Conservation (phyloP, 2,113 vertebrate genomes). For the Cyphomyrus plagiostoma region DNA sequence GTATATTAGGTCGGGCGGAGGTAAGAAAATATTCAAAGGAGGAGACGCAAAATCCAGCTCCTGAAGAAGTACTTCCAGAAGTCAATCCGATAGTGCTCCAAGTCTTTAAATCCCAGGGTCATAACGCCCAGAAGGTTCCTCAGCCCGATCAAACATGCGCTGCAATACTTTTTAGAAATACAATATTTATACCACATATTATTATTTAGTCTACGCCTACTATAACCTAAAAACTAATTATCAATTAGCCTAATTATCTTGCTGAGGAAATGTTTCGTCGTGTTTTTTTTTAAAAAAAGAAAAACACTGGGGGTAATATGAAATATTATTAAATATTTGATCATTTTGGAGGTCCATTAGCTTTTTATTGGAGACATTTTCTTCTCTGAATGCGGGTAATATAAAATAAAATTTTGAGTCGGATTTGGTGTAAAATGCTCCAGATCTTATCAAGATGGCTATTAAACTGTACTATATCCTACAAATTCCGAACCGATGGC, state of each 20-base stretch:
- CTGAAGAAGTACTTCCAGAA: constrained; percentile 5
- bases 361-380: background rate
- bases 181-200: background rate
- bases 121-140: constrained; percentile 23
- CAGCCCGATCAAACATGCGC: background rate
- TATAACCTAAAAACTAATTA: background rate
- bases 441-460: background rate
- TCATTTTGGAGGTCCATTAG: background rate
- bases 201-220: background rate
- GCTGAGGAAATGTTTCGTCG: background rate
- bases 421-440: background rate
- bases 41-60: background rate
- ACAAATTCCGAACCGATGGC: background rate
- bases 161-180: background rate
- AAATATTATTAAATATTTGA: background rate
- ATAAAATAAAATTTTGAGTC: background rate
- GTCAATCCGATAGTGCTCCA: background rate
- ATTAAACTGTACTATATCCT: background rate
- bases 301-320: background rate
- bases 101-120: constrained; percentile 28
- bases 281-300: background rate
- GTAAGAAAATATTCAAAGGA: background rate
- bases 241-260: background rate
- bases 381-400: background rate
- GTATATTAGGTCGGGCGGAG: constrained; percentile 32